Conservation (phyloP, 2,888 invertebrate genomes). For the Listrodromus nycthemerus region DNA sequence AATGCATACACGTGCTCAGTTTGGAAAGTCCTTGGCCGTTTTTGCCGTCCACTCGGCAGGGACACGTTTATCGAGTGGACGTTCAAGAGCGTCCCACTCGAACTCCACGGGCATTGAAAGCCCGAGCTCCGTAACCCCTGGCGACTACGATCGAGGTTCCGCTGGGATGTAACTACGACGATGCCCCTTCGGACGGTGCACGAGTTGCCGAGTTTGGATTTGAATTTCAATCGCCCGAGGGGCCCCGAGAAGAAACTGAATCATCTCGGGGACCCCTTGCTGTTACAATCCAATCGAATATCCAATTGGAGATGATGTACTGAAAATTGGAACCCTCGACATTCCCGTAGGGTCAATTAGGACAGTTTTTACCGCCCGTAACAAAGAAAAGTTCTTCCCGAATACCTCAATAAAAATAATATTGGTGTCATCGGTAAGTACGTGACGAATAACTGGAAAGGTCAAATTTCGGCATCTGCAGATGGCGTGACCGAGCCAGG, state of each 20-base stretch:
- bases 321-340: conserved; percentile 9
- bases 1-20: conserved; percentile 25
- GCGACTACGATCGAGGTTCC: conserved; percentile 8
- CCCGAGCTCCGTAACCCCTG: conserved; percentile 11
- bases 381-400: not conserved
- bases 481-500: no score
- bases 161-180: conserved; percentile 26
- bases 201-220: conserved; percentile 42
- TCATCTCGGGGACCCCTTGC: conserved; percentile 53
- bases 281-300: conserved; percentile 50
- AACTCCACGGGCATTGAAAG: conserved; percentile 45
- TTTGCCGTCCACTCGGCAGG: conserved; percentile 47
- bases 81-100: conserved; percentile 56
- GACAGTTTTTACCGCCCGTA: not conserved
- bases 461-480: not conserved
- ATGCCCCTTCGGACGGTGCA: conserved; percentile 11
- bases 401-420: not conserved
- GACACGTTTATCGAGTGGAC: conserved; percentile 51
- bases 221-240: conserved; percentile 64
- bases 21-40: conserved; percentile 28
- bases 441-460: not conserved
- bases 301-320: conserved; percentile 43
- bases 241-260: conserved; percentile 58
- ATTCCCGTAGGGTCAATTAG: conserved; percentile 27
- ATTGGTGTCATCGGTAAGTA: not conserved